phyloP scores from a whole-genome alignment of 2,888 invertebrate species.

The Conchocele bisecta region DNA sequence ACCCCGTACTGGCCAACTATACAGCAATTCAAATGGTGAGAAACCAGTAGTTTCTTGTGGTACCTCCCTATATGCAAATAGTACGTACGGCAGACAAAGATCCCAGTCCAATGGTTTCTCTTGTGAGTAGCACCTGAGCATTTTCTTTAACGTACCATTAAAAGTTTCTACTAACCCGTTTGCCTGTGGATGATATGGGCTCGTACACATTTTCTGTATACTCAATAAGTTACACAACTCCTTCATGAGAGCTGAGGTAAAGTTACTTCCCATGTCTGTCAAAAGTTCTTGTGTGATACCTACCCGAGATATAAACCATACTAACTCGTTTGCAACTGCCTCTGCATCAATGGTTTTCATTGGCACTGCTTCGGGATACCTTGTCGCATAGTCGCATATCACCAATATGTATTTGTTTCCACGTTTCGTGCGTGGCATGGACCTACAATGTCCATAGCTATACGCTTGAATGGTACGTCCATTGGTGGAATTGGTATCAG shows the following conservation, averaged over 20 bases:
- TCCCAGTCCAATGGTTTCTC: background rate
- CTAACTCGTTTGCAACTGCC: background rate
- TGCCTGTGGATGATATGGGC: background rate
- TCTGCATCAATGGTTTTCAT: background rate
- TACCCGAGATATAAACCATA: background rate
- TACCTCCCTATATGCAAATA: slow-evolving; percentile 1
- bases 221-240: background rate
- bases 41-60: background rate
- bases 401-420: slow-evolving; percentile 3
- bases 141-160: slow-evolving; percentile 1
- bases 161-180: background rate
- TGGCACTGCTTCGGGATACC: background rate
- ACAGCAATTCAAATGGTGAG: background rate
- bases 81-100: background rate
- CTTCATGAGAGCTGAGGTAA: background rate
- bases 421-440: background rate
- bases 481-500: background rate
- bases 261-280: background rate
- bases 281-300: background rate
- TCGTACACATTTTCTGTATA: background rate
- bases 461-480: background rate
- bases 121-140: background rate
- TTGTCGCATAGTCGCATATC: background rate
- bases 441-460: slow-evolving; percentile 2
- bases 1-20: too few species aligned